Evolutionary conservation across 2,797 vertebrate species (phyloP), one percentile per base, ranked within the genome.

Genomic region (Periophthalmus magnuspinnatus): DNA sequence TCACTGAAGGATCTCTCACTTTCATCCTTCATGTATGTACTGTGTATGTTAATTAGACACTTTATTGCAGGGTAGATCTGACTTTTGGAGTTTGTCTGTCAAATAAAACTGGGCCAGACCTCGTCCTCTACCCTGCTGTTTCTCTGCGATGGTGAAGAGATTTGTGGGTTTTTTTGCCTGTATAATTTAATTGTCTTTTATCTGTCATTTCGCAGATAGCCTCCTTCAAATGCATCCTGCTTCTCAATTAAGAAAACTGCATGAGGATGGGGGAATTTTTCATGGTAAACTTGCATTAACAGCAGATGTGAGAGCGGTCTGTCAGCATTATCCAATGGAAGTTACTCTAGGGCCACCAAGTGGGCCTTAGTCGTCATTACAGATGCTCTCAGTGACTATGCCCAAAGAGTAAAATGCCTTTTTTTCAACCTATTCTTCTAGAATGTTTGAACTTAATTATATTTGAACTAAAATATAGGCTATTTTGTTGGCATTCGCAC

Each of bases 1-100:
- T 34, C 17, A 60, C 8, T 9, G 16, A 36, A 32, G 79, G 77
- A 74, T 75, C 67, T 81, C 77, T 83, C 84, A 80, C 78, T 78
- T 77, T 76, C 77, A 78, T 71, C 71, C 69, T 66, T 78, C 69
- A 85, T 79, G 41, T 1, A 82, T 82, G 84, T 79, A 67, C 68
- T 83, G 74, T 74, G 72, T 84, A 81, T 81, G 78, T 75, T 84
- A 83, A 87, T 81, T 86, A 75, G 76, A 85, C 78, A 86, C 80
- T 81, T 82, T 2, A 41, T 11, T 45, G 71, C 69, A 72, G 70
- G 69, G 69, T 73, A 70, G 70, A 74, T 68, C 74, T 73, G 72
- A 73, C 72, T 76, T 68, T 59, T 65, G 59, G 17, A 70, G 80
- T 84, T 78, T 78, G 69, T 45, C 14, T 58, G 24, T 57, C 14